A percentile compares a stretch with the other conserved stretches of the same genome.
phyloP scores from a whole-genome alignment of 1,140 invertebrate genomes.

The Spodoptera litura region DNA sequence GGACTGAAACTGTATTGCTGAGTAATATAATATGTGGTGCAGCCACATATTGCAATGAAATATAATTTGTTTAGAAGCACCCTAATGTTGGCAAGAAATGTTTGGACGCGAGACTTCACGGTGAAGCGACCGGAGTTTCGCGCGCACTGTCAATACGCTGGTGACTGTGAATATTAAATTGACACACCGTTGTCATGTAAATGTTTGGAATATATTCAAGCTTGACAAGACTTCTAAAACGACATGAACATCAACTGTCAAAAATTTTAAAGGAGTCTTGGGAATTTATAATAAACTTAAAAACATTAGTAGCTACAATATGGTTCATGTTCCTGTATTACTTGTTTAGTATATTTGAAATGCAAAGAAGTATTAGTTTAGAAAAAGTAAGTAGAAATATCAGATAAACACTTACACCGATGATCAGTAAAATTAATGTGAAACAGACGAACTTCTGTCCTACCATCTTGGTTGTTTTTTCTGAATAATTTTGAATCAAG shows the following conservation, averaged over 20 bases:
- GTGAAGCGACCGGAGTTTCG: too few relatives aligned
- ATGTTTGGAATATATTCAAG: conserved; percentile 67
- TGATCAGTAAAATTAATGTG: conserved; percentile 17
- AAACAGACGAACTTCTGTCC: conserved; percentile 25
- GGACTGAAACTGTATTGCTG: too few relatives aligned
- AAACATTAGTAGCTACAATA: conserved; percentile 71
- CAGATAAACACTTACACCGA: conserved; percentile 22
- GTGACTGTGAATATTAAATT: too few relatives aligned
- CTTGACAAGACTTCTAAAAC: conserved; percentile 64
- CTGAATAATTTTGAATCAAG: conserved; percentile 14
- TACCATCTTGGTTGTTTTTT: conserved; percentile 31
- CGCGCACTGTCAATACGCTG: too few relatives aligned
- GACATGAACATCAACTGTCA: conserved; percentile 66
- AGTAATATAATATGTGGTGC: too few relatives aligned
- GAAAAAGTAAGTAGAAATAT: conserved; percentile 67
- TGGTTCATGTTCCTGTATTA: conserved; percentile 69
- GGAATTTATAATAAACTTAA: conserved; percentile 68
- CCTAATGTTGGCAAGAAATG: neutral
- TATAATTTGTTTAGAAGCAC: too few relatives aligned
- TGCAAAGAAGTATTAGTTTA: conserved; percentile 75
- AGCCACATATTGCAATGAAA: too few relatives aligned
- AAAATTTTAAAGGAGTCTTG: conserved; percentile 74
- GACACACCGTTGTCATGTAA: conserved; percentile 56
- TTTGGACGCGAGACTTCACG: neutral
- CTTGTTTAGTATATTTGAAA: conserved; percentile 77